phyloP scores from a whole-genome alignment of 2,888 invertebrate genomes.

The Rhingia campestris region DNA sequence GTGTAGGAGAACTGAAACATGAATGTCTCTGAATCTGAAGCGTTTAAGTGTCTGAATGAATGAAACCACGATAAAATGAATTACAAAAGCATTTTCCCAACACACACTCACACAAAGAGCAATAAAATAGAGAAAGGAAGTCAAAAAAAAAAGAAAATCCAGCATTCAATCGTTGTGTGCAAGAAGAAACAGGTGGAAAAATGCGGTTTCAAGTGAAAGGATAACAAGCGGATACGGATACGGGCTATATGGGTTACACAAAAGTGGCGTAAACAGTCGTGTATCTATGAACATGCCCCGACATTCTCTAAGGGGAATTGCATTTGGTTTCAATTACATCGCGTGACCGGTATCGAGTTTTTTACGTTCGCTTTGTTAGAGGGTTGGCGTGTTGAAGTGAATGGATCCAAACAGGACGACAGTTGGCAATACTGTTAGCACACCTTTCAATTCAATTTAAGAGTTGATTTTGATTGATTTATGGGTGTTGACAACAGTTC shows the following conservation, averaged over 20 bases:
- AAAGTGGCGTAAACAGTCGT: not conserved
- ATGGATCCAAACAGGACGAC: too few relatives aligned
- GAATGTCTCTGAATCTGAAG: not conserved
- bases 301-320: not conserved
- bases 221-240: constrained; percentile 11
- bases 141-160: not conserved
- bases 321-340: not conserved
- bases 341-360: constrained; percentile 26
- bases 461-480: too few relatives aligned
- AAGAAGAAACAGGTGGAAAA: constrained; percentile 5
- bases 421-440: too few relatives aligned
- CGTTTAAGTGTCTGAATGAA: not conserved
- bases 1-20: not conserved
- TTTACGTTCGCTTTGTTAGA: too few relatives aligned
- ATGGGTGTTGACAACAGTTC: too few relatives aligned
- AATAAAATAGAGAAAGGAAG: not conserved
- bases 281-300: not conserved
- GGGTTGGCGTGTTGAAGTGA: too few relatives aligned
- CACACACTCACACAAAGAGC: not conserved
- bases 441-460: too few relatives aligned
- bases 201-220: not conserved
- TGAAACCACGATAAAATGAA: not conserved
- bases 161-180: constrained; percentile 20
- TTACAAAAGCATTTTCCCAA: constrained; percentile 1
- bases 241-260: not conserved